phyloP scores from a whole-genome alignment of 2,113 vertebrate species.

The Paedocypris sp. region DNA sequence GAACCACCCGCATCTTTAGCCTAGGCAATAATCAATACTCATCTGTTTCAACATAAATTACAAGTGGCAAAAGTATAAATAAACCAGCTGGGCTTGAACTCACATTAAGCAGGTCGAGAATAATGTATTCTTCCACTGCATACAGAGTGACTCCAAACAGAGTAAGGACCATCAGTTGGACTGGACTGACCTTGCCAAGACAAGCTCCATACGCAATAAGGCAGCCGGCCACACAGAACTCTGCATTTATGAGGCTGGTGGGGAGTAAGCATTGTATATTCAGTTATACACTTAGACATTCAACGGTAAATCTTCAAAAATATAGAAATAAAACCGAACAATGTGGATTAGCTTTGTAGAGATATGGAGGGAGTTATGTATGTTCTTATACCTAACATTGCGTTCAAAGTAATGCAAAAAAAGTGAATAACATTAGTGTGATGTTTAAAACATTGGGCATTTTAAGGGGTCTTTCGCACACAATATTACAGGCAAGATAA shows the following conservation, averaged over 20 bases:
- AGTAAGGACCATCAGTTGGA: conserved; percentile 85
- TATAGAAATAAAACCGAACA: too few species aligned
- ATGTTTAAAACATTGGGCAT: too few species aligned
- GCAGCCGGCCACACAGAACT: conserved; percentile 89
- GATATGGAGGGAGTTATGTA: too few species aligned
- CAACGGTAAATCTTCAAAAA: too few species aligned
- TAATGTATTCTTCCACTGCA: conserved; percentile 83
- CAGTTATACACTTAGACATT: not conserved
- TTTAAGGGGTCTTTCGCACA: too few species aligned
- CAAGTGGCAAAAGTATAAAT: too few species aligned
- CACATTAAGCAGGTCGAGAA: conserved; percentile 75
- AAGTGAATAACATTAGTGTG: too few species aligned
- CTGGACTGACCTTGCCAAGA: conserved; percentile 85
- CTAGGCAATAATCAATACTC: conserved; percentile 48
- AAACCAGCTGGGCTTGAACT: conserved; percentile 39
- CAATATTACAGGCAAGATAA: too few species aligned
- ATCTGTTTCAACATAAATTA: too few species aligned
- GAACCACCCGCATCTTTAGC: conserved; percentile 89
- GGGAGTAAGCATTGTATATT: not conserved
- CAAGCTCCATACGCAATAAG: conserved; percentile 86
- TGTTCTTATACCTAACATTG: too few species aligned
- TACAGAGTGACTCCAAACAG: conserved; percentile 86
- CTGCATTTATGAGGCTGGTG: conserved; percentile 87
- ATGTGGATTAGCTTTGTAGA: too few species aligned
- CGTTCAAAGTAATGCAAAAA: too few species aligned